Evolutionary conservation across 1,140 invertebrate genomes (phyloP).

Genomic region (Probaryconus sp.): DNA sequence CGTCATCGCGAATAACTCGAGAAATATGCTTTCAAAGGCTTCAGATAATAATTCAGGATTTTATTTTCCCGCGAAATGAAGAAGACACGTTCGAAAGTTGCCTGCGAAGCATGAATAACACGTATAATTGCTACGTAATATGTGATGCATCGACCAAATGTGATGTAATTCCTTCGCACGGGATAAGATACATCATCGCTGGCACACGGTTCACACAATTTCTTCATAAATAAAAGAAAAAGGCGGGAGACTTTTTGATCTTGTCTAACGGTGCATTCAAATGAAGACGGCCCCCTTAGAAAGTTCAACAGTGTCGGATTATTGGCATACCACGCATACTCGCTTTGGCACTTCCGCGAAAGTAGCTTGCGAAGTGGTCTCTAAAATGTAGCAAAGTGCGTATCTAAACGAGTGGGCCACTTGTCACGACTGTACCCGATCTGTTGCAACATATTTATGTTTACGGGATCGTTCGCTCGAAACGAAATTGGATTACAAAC

Average conservation of each 20-base stretch:
- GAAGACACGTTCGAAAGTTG: slow-evolving; percentile 30
- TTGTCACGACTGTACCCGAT: slow-evolving; percentile 28
- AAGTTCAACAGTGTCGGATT: slow-evolving; percentile 70
- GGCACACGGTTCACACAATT: slow-evolving; percentile 34
- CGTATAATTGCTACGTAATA: slow-evolving; percentile 52
- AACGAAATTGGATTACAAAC: neutral
- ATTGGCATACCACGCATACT: slow-evolving; percentile 69
- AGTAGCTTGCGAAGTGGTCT: slow-evolving; percentile 54
- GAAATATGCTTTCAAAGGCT: neutral
- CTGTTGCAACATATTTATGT: slow-evolving; percentile 28
- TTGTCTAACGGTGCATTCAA: slow-evolving; percentile 61
- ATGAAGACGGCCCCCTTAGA: slow-evolving; percentile 67
- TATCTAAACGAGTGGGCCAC: slow-evolving; percentile 5
- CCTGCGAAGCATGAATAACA: slow-evolving; percentile 51
- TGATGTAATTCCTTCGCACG: slow-evolving; percentile 48
- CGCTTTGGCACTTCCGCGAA: slow-evolving; percentile 69
- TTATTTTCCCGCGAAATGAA: slow-evolving; percentile 23
- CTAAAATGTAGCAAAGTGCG: slow-evolving; percentile 43
- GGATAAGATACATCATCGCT: slow-evolving; percentile 13
- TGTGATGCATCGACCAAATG: slow-evolving; percentile 41
- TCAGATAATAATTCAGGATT: neutral
- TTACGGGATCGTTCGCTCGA: slow-evolving; percentile 15
- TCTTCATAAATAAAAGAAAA: slow-evolving; percentile 35
- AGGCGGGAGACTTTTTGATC: slow-evolving; percentile 45
- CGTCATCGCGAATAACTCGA: too few relatives aligned